Percentiles rank a stretch among this genome's conserved stretches.
phyloP scores from a whole-genome alignment of 2,113 vertebrate genomes.

The Trochalopteron elliotii region DNA sequence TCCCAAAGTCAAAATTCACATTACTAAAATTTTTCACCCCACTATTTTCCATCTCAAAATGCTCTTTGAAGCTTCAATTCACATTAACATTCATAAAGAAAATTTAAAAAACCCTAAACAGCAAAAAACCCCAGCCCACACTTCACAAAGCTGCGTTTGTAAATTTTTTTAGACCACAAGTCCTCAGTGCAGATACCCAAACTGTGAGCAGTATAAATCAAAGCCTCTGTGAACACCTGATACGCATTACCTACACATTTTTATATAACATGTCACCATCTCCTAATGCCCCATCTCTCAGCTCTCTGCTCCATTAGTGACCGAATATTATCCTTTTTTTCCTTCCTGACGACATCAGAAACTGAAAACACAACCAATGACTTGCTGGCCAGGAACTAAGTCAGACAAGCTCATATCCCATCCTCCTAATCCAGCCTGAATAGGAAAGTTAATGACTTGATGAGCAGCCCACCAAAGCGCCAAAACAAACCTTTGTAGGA shows the following conservation, averaged over 20 bases:
- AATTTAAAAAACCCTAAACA: no score
- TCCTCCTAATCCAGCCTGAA: neutral
- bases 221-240: neutral
- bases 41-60: neutral
- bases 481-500: neutral
- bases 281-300: neutral
- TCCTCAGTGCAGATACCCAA: neutral
- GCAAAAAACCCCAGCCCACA: neutral
- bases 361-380: neutral
- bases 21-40: neutral
- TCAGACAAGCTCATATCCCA: neutral
- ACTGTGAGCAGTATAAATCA: neutral
- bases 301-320: neutral
- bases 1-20: neutral
- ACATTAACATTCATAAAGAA: no score
- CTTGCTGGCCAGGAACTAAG: neutral
- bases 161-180: neutral
- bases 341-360: neutral
- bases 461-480: neutral
- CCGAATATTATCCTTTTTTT: neutral
- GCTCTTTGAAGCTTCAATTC: no score
- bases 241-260: neutral
- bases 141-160: neutral
- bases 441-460: neutral
- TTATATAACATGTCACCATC: neutral